phyloP scores from a whole-genome alignment of 37 sponge, comb jelly and placozoan species.

The Eunapius fragilis region DNA sequence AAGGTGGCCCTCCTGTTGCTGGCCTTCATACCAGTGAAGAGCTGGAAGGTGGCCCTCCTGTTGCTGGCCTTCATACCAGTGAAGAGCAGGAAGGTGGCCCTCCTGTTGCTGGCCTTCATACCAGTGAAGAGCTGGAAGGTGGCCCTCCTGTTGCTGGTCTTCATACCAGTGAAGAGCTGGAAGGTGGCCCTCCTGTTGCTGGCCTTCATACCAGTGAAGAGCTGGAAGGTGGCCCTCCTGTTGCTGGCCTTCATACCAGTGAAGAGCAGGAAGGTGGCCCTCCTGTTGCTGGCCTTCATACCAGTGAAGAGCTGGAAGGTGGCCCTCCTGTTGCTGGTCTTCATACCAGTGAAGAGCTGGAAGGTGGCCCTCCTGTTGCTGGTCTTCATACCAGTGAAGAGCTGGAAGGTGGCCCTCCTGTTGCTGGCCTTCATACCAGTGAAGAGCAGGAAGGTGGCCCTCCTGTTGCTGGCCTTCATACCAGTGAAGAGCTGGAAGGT shows the following conservation, averaged over 20 bases:
- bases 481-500: slow-evolving; percentile 58
- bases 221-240: slow-evolving; percentile 62
- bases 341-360: slow-evolving; percentile 55
- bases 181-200: slow-evolving; percentile 68
- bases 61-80: slow-evolving; percentile 57
- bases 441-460: slow-evolving; percentile 55
- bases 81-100: slow-evolving; percentile 55
- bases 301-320: slow-evolving; percentile 58
- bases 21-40: slow-evolving; percentile 46
- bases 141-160: slow-evolving; percentile 61
- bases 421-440: slow-evolving; percentile 57
- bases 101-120: slow-evolving; percentile 60
- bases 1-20: slow-evolving; percentile 68
- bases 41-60: slow-evolving; percentile 62
- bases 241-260: slow-evolving; percentile 57
- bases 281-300: slow-evolving; percentile 60
- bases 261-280: slow-evolving; percentile 55
- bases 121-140: slow-evolving; percentile 58
- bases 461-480: slow-evolving; percentile 60
- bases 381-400: slow-evolving; percentile 48
- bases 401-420: slow-evolving; percentile 62
- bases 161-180: slow-evolving; percentile 55
- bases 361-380: slow-evolving; percentile 68
- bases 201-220: slow-evolving; percentile 46
- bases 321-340: slow-evolving; percentile 61